Percentiles rank a stretch among this genome's conserved stretches.
These are phyloP conservation scores for Drusus annulatus DNA, from an alignment of 1,140 invertebrate species.

Conservation along the genomic window DNA sequence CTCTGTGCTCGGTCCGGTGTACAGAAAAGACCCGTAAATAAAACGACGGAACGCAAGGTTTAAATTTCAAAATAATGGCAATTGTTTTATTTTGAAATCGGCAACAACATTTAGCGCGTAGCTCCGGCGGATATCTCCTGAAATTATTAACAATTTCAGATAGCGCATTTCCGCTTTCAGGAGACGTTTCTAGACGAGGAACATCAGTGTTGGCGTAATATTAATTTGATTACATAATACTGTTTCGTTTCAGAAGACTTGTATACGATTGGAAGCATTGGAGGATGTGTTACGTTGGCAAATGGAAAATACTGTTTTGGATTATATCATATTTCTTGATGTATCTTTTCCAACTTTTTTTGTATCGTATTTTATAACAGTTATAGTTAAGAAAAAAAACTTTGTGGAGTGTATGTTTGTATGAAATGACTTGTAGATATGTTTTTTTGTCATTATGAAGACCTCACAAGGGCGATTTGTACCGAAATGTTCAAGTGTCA, in stretches of 20 bases:
- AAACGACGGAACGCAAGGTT: background rate
- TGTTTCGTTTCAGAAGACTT: background rate
- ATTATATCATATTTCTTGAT: too few relatives aligned
- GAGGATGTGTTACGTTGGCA: too few relatives aligned
- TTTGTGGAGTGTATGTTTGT: too few relatives aligned
- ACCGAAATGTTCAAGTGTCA: too few relatives aligned
- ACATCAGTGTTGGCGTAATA: slow-evolving; percentile 13
- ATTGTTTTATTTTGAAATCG: background rate
- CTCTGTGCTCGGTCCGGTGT: background rate
- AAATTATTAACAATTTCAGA: slow-evolving; percentile 10
- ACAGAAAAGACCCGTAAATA: background rate
- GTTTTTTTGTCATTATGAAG: too few relatives aligned
- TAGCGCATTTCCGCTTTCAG: slow-evolving; percentile 19
- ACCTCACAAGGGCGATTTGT: too few relatives aligned
- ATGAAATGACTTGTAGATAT: too few relatives aligned
- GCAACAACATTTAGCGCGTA: background rate
- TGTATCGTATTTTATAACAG: too few relatives aligned
- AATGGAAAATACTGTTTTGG: too few relatives aligned
- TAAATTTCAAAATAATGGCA: background rate
- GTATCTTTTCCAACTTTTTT: too few relatives aligned
- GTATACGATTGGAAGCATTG: too few relatives aligned
- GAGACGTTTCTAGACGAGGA: background rate
- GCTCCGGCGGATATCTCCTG: background rate
- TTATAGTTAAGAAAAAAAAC: too few relatives aligned
- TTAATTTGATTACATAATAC: slow-evolving; percentile 23